Base-by-base conservation (phyloP, 30 jellyfish, hydroid and myxozoan species). In the Haliclystus octoradiatus region DNA sequence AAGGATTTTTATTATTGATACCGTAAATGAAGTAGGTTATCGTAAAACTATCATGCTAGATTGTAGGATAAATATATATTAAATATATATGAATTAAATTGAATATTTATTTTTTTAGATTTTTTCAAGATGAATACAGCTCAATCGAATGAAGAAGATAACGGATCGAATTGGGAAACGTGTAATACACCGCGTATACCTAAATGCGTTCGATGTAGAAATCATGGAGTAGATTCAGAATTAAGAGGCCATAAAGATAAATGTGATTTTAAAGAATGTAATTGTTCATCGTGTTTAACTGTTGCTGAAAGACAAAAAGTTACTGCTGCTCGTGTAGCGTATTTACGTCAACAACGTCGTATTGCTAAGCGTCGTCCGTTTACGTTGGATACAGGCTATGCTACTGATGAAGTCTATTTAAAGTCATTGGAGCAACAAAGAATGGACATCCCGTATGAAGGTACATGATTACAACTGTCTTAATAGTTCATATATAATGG, bases 291-390 rank as follows among this genome's bases (percentile, higher is more conserved):
- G 28, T 88, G 97, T 53, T 67, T 88, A 15, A 40, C 80, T 69
- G 97, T 88, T 12, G 94, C 79, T 19, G 97, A 88, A 34, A 50
- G 97, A 34, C 97, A 88, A 73, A 88, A 88, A 77, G 75, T 88
- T 19, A 88, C 97, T 14, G 97, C 97, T 26, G 85, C 94, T 4
- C 65, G 97, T 31, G 97, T 88, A 35, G 97, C 97, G 15, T 93
- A 88, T 71, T 66, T 88, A 66, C 87, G 97, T 49, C 97, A 79
- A 27, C 97, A 88, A 65, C 85, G 97, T 14, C 78, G 79, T 33
- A 50, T 79, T 27, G 94, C 93, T 76, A 73, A 68, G 68, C 92
- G 75, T 47, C 66, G 94, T 50, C 79, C 75, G 60, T 34, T 73
- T 26, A 32, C 50, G 13, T 25, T 22, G 19, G 57, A 40, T 5